Conservation (phyloP, 64 coral and sea anemone species). For the Stylophora pistillata region DNA sequence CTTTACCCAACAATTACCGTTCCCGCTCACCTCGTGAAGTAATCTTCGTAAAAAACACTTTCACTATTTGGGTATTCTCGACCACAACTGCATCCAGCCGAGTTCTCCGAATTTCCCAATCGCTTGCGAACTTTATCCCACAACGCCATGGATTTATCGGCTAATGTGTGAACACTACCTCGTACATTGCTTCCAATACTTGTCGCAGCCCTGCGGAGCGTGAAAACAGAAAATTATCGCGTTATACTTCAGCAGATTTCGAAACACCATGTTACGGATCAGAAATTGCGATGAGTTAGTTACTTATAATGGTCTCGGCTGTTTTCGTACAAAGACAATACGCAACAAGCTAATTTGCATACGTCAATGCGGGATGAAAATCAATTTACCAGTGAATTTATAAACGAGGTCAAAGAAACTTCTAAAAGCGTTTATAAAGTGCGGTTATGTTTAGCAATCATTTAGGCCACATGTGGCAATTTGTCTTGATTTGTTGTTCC, state of each 20-base stretch:
- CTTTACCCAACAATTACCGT: constrained; percentile 5
- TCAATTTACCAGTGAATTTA: constrained; percentile 9
- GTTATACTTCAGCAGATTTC: constrained; percentile 34
- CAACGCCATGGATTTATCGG: constrained; percentile 72
- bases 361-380: constrained; percentile 5
- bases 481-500: constrained; percentile 8
- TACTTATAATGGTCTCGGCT: constrained; percentile 26
- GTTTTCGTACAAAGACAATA: constrained; percentile 30
- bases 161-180: constrained; percentile 49
- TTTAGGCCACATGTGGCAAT: constrained; percentile 30
- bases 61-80: constrained; percentile 69
- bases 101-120: constrained; percentile 55
- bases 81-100: constrained; percentile 59
- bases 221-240: neutral
- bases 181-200: constrained; percentile 73
- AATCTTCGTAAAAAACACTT: constrained; percentile 74
- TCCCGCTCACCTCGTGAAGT: constrained; percentile 67
- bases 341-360: constrained; percentile 41
- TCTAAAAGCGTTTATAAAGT: constrained; percentile 47
- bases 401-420: constrained; percentile 39
- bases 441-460: constrained; percentile 48
- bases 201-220: constrained; percentile 57
- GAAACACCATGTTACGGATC: neutral
- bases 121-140: constrained; percentile 76
- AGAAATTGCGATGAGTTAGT: constrained; percentile 13